Conservation (phyloP, 2,113 vertebrate genomes). For the Capreolus pygargus region DNA sequence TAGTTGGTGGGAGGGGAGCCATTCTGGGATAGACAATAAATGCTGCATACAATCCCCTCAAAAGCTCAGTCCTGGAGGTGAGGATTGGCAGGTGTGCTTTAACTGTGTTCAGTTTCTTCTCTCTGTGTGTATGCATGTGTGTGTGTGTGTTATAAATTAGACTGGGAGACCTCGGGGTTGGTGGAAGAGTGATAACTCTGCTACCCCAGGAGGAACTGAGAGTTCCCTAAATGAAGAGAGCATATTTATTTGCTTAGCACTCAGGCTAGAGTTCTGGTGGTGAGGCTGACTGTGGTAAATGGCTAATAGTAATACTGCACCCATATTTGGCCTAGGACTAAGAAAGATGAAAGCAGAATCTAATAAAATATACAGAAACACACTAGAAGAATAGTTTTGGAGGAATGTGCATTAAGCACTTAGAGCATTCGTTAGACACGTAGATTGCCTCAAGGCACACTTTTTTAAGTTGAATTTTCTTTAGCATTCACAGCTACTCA, state of each 20-base stretch:
- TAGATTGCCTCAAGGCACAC: background rate
- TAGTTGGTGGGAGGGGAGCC: background rate
- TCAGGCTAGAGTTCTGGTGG: background rate
- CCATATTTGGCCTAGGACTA: background rate
- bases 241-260: background rate
- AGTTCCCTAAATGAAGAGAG: background rate
- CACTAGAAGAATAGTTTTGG: background rate
- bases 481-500: background rate
- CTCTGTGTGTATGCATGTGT: background rate
- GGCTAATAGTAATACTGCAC: background rate
- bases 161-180: background rate
- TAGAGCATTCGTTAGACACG: background rate
- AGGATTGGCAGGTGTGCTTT: background rate
- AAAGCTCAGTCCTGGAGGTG: background rate
- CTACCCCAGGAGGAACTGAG: background rate
- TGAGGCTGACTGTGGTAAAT: background rate
- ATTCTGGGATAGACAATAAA: background rate
- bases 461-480: background rate
- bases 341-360: background rate
- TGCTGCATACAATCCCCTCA: background rate
- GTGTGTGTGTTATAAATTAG: background rate
- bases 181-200: background rate
- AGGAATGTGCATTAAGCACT: conserved; percentile 36
- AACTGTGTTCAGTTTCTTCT: background rate
- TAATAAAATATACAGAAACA: conserved; percentile 21